Evolutionary conservation across 2,888 invertebrate genomes (phyloP).

Genomic region (Orgyia antiqua): DNA sequence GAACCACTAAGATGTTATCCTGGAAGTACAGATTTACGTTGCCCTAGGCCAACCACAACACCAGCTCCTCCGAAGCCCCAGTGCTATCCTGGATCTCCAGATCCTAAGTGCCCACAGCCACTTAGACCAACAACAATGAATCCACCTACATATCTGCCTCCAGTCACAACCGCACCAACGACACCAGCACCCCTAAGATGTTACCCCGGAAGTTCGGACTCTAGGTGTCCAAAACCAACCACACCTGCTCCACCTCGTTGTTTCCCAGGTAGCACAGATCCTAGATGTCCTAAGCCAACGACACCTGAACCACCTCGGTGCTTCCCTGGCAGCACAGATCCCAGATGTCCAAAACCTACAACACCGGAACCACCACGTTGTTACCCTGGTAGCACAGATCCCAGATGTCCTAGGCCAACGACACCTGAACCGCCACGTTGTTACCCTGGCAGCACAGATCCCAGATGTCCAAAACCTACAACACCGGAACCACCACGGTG

Average conservation of each 20-base stretch:
- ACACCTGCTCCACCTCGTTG: constrained; percentile 13
- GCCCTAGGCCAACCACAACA: constrained; percentile 39
- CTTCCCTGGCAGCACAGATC: constrained; percentile 26
- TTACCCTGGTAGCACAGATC: constrained; percentile 46
- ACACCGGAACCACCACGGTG: constrained; percentile 25
- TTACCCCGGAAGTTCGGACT: constrained; percentile 35
- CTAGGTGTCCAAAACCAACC: constrained; percentile 27
- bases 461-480: constrained; percentile 25
- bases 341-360: constrained; percentile 21
- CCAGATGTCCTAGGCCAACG: constrained; percentile 35
- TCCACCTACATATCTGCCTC: constrained; percentile 14
- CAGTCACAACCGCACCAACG: constrained; percentile 27
- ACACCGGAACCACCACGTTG: constrained; percentile 25
- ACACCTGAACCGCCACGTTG: constrained; percentile 18
- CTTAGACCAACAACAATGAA: constrained; percentile 18
- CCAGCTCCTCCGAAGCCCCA: constrained; percentile 30
- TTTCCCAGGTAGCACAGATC: constrained; percentile 22
- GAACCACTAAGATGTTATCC: constrained; percentile 36
- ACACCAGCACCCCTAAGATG: constrained; percentile 18
- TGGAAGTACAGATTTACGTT: constrained; percentile 48
- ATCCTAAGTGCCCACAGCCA: constrained; percentile 24
- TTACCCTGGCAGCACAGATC: constrained; percentile 25
- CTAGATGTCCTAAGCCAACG: constrained; percentile 15
- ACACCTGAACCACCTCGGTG: constrained; percentile 20
- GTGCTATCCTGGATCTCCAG: constrained; percentile 18